Evolutionary conservation across 2,888 invertebrate genomes (phyloP), one percentile per base, ranked within the genome.

Genomic region (Cotesia congregata): DNA sequence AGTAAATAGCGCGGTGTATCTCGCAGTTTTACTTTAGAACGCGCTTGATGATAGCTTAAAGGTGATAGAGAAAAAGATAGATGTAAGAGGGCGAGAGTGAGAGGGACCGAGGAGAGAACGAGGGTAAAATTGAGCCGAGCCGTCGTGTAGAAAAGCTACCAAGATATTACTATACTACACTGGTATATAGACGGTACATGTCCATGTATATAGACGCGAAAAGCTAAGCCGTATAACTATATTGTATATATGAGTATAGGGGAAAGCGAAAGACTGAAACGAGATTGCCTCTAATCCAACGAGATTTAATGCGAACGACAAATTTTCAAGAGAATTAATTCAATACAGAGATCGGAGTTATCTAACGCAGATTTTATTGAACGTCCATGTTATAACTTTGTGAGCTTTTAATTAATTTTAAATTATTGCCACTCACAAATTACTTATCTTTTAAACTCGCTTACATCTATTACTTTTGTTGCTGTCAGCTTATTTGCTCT

Each of bases 271-370:
- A 80, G 80, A 80, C 80, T 80, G 82, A 83, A 83, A 85, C 83
- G 84, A 87, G 86, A 87, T 87, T 88, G 88, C 85, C 85, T 87
- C 87, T 88, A 88, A 88, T 88, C 88, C 87, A 81, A 82, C 83
- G 84, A 88, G 88, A 88, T 88, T 88, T 88, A 88, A 88, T 88
- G 87, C 88, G 84, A 87, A 87, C 88, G 88, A 88, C 88, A 88
- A 88, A 88, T 88, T 88, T 88, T 88, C 85, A 84, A 84, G 86
- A 84, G 86, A 88, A 88, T 88, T 88, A 88, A 88, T 88, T 87
- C 88, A 88, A 88, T 85, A 86, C 85, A 82, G 83, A 81, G 79
- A 81, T 80, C 81, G 81, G 74, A 68, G 79, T 72, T 50, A 77
- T 40, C 76, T 77, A 70, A 71, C 80, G 71, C 82, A 75, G 86